These are phyloP conservation scores for Hepsetus odoe DNA, from an alignment of 2,113 vertebrate species.

Conservation along the genomic window DNA sequence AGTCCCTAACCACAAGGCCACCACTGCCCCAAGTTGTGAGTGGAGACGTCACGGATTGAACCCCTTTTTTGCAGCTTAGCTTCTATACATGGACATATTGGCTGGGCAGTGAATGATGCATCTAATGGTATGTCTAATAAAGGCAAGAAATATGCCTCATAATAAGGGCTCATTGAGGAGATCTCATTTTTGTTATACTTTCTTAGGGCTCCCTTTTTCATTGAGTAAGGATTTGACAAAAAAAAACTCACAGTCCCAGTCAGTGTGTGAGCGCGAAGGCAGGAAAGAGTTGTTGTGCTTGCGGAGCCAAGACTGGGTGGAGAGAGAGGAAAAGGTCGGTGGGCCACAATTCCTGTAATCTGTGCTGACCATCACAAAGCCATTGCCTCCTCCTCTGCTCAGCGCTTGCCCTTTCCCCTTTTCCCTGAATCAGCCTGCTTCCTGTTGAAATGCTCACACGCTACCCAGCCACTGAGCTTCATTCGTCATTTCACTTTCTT, in stretches of 20 bases:
- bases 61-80: too few species aligned
- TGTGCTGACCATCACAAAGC: conserved; percentile 60
- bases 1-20: too few species aligned
- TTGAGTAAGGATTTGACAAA: too few species aligned
- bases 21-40: too few species aligned
- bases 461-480: conserved; percentile 45
- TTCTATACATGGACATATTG: too few species aligned
- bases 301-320: conserved; percentile 52
- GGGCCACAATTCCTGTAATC: conserved; percentile 71
- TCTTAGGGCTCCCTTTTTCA: too few species aligned
- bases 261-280: conserved; percentile 25
- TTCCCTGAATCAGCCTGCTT: conserved; percentile 56
- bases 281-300: conserved; percentile 43
- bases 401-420: conserved; percentile 56
- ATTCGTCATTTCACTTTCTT: conserved; percentile 12
- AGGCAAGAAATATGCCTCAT: too few species aligned
- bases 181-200: too few species aligned
- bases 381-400: conserved; percentile 62
- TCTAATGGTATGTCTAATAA: too few species aligned
- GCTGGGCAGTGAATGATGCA: too few species aligned
- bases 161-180: too few species aligned
- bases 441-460: conserved; percentile 57
- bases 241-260: not conserved
- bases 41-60: too few species aligned
- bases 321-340: conserved; percentile 65